Percentiles rank a stretch among this genome's conserved stretches.
Evolutionary conservation across 2,797 vertebrate species (phyloP).

Genomic region (Natrix natrix): DNA sequence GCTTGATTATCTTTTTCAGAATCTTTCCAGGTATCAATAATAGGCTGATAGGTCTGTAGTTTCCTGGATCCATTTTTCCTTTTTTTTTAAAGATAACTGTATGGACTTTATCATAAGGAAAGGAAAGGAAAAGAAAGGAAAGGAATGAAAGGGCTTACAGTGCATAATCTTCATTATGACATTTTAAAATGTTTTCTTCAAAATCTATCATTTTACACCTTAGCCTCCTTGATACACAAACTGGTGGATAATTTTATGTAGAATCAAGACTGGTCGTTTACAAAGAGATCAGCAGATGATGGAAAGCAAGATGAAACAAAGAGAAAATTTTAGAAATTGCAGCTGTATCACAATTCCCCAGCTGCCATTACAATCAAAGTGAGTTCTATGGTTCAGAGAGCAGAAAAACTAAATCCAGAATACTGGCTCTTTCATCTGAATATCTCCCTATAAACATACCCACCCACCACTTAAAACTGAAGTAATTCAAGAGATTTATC

Average conservation of each 20-base stretch:
- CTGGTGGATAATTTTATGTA: background rate
- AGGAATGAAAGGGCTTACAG: background rate
- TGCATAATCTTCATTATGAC: background rate
- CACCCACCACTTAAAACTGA: background rate
- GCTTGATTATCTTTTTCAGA: background rate
- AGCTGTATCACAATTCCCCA: background rate
- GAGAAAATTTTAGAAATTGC: background rate
- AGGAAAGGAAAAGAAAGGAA: background rate
- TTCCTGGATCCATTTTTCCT: background rate
- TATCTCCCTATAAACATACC: background rate
- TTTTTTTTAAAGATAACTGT: background rate
- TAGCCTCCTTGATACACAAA: background rate
- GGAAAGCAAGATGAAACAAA: background rate
- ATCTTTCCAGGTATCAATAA: background rate
- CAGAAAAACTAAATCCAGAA: background rate
- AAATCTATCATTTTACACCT: background rate
- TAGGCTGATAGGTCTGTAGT: background rate
- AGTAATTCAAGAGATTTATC: background rate
- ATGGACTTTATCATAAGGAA: background rate
- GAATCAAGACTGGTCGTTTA: background rate
- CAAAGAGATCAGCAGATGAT: background rate
- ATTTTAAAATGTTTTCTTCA: background rate
- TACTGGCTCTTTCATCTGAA: background rate
- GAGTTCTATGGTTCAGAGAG: conserved; percentile 45
- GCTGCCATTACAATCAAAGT: background rate